Evolutionary conservation across 1,140 invertebrate species (phyloP), one percentile per base, ranked within the genome.

Genomic region (Saccostrea echinata): DNA sequence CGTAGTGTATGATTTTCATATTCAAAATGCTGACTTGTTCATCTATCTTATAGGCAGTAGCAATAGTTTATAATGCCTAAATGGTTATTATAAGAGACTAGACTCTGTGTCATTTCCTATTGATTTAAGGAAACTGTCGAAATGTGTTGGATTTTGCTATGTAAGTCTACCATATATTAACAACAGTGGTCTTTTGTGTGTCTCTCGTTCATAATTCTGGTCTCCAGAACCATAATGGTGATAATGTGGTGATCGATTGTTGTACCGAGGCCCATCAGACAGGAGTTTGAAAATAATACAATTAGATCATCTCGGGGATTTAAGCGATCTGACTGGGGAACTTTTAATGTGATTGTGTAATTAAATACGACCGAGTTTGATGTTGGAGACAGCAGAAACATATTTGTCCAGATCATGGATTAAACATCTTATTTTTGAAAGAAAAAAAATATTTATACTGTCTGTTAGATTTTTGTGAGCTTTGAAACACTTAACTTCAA

Each of bases 211-310:
- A 61, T 30, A 24, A 71, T 30, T 76, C 16, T 76, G 30, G 68
- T 30, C 24, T 13, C 3, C 27, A 76, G 30, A 33, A 76, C 33
- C 27, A 12, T 76, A 33, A 76, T 76, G 68, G 68, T 30, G 68
- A 76, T 76, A 18, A 76, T 76, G 11, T 76, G 68, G 27, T 18
- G 13, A 76, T 76, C 68, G 68, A 76, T 76, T 76, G 11, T 18
- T 76, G 68, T 27, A 76, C 68, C 16, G 18, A 12, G 27, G 68
- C 13, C 57, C 68, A 76, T 76, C 68, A 76, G 68, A 76, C 68
- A 76, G 68, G 2, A 76, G 68, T 18, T 33, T 76, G 68, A 76
- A 76, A 76, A 61, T 76, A 76, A 33, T 6, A 30, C 27, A 76
- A 76, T 76, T 61, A 76, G 11, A 76, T 76, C 68, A 33, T 76